Evolutionary conservation across 2,113 vertebrate species (phyloP).

Genomic region (Nibea coibor): DNA sequence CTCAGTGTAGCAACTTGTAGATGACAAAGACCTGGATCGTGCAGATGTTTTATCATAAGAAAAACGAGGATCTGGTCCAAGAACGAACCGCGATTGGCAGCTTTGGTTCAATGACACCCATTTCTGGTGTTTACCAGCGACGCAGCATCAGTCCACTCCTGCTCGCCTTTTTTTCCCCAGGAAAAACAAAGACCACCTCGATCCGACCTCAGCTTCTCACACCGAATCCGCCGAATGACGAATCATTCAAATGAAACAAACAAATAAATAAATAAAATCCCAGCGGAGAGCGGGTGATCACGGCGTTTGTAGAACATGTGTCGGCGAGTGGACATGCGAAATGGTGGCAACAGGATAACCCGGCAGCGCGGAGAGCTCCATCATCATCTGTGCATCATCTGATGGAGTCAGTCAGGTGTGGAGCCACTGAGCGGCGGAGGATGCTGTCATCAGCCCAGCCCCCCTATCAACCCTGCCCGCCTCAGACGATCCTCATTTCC

Average conservation of each 20-base stretch:
- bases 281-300: neutral
- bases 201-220: constrained; percentile 42
- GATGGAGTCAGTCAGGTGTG: constrained; percentile 76
- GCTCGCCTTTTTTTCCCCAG: constrained; percentile 19
- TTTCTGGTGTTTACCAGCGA: constrained; percentile 69
- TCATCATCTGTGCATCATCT: constrained; percentile 59
- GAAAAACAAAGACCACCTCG: constrained; percentile 58
- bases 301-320: constrained; percentile 30
- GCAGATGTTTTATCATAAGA: constrained; percentile 42
- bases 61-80: constrained; percentile 43
- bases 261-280: no score
- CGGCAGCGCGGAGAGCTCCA: constrained; percentile 61
- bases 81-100: constrained; percentile 28
- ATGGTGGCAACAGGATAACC: constrained; percentile 66
- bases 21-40: neutral
- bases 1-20: constrained; percentile 54
- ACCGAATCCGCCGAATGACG: neutral
- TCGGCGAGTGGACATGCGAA: constrained; percentile 49
- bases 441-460: constrained; percentile 73
- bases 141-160: constrained; percentile 59
- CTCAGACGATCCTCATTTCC: constrained; percentile 35
- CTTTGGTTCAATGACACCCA: constrained; percentile 60
- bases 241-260: neutral
- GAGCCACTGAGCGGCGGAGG: constrained; percentile 54
- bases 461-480: constrained; percentile 38